Evolutionary conservation across 2,113 vertebrate genomes (phyloP).

Genomic region (Eclectus roratus): DNA sequence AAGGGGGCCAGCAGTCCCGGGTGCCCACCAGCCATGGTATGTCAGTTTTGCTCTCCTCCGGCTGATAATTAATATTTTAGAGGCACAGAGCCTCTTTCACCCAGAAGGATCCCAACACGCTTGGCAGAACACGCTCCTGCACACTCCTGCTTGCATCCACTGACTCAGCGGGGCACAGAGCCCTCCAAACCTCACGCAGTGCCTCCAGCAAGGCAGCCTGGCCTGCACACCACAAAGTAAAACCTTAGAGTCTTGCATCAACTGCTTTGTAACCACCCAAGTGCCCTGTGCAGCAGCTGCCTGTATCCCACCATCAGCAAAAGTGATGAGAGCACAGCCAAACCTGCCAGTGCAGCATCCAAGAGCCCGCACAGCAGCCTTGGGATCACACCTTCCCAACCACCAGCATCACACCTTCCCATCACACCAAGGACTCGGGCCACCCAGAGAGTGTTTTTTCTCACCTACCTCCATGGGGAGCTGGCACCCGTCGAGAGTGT

Average conservation of each 20-base stretch:
- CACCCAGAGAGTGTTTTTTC: accelerated
- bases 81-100: neutral
- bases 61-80: conserved; percentile 33
- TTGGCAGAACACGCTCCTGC: neutral
- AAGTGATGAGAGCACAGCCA: accelerated
- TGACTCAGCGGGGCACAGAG: neutral
- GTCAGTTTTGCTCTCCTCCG: neutral
- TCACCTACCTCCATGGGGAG: conserved; percentile 83
- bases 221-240: accelerated
- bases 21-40: neutral
- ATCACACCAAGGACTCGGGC: neutral
- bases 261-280: neutral
- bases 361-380: neutral
- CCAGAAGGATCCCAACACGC: neutral
- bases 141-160: neutral
- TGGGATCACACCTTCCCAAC: neutral
- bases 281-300: neutral
- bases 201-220: accelerated
- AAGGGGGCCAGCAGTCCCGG: neutral
- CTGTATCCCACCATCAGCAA: neutral
- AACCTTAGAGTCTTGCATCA: neutral
- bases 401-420: neutral
- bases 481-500: conserved; percentile 77
- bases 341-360: accelerated
- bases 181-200: neutral